Base-by-base conservation (phyloP, 2,888 invertebrate species). In the Agrotis ipsilon region DNA sequence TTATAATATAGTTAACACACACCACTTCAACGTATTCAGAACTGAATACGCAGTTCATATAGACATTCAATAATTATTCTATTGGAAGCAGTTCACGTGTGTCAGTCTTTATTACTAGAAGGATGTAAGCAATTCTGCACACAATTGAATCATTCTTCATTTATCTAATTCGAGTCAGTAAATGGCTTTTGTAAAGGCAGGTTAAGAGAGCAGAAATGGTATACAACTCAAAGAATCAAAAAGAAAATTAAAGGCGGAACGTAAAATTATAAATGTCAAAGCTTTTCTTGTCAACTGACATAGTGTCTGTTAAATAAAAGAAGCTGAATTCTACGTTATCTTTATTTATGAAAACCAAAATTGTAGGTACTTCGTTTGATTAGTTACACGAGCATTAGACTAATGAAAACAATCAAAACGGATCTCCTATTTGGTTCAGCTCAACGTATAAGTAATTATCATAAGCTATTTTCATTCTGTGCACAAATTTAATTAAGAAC, bases 401-500 rank as follows among this genome's bases (percentile, higher is more conserved):
- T 74, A 80, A 75, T 69, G 59, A 72, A 77, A 78, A 71, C 59
- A 78, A 82, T 74, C 27, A 64, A 57, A 64, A 58, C 51, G 5
- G 61, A 18, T 64, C 39, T 21, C 21, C 32, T 39, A 65, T 75
- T 61, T 58, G 32, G 32, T 32, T 32, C 57, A 65, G 64, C 27
- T 54, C 54, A 59, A 55, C 68, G 67, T 76, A 72, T 72, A 72
- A 86, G 82, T 83, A 85, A 90, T 89, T 88, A 86, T 78, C 80
- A 80, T 86, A 90, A 91, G 88, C 88, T 88, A 88, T 89, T 78
- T 91, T 87, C 82, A 88, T 91, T 91, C 90, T 88, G 88, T 89
- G 87, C 88, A 89, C 89, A 91, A 93, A 94, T 93, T 94, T 94
- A 94, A 94, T 94, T 93, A 94, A 91, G 90, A 92, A 88, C 89